Evolutionary conservation across 2,113 vertebrate species (phyloP), one percentile per base, ranked within the genome.

Genomic region (Natator depressus): DNA sequence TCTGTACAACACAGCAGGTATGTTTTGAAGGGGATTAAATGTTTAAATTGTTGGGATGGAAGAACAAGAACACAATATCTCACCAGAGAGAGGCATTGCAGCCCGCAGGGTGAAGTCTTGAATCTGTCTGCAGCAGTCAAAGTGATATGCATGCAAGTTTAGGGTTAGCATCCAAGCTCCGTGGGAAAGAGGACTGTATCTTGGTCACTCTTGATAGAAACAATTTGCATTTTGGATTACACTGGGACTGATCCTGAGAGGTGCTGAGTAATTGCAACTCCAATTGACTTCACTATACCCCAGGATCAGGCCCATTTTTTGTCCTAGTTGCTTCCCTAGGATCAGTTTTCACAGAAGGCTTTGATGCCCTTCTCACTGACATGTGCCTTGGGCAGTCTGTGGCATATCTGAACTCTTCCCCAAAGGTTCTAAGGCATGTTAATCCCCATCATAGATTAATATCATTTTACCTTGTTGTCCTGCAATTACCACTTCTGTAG

Each of bases 291-390:
- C 20, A 22, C 35, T 75, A 47, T 2, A 7, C 10, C 6, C 29
- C 0, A 0, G 29, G 9, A 84, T 19, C 35, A 85, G 0, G 0
- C 25, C 31, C 38, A 13, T 87, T 55, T 59, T 76, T 0, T 0
- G 35, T 57, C 24, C 22, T 42, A 76, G 47, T 10, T 89, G 62
- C 86, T 78, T 59, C 38, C 59, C 54, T 31, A 6, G 27, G 3
- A 0, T 75, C 17, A 38, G 29, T 14, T 87, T 75, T 62, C 22
- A 65, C 38, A 75, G 54, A 49, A 76, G 42, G 10, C 47, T 91
- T 87, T 57, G 83, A 24, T 80, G 31, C 35, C 62, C 0, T 0
- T 47, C 47, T 49, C 38, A 27, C 29, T 10, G 47, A 78, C 24
- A 47, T 42, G 24, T 78, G 75, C 75, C 75, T 27, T 47, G 75